Base-by-base conservation (phyloP, 2,888 invertebrate species). In the Globia sparganii region DNA sequence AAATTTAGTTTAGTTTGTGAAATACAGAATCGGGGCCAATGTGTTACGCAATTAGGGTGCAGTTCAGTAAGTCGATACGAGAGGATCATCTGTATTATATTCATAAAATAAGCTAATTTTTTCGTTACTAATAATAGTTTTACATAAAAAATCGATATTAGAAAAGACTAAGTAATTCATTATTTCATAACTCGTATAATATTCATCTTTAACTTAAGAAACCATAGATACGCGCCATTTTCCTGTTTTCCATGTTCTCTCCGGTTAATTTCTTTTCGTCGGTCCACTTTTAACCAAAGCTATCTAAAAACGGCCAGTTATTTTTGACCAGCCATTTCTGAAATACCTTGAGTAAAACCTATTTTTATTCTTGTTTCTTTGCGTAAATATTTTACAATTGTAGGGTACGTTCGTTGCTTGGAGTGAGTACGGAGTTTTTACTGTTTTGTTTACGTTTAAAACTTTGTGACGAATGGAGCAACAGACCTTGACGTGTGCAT, bases 381-480 rank as follows among this genome's bases (percentile, higher is more conserved):
- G 34, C 37, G 37, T 66, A 66, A 61, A 61, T 78, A 78, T 70
- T 80, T 78, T 61, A 78, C 65, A 18, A 80, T 65, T 65, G 37
- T 40, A 34, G 4, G 4, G 34, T 56, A 66, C 59, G 53, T 53
- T 40, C 56, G n/a, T 5, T 70, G 43, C 53, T 65, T 68, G 40
- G 78, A 69, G 58, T 25, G 34, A 68, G 40, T 65, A 46, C 59
- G 40, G 31, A 70, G 64, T 58, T 81, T 80, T 84, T 66, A 70
- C 81, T 81, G 68, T 34, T 80, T 74, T 84, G 69, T 80, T 81
- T 81, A 84, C 81, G 81, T 84, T 72, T 70, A 25, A 59, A 84
- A 80, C 67, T 66, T 84, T 43, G 65, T 70, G 61, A 84, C 75
- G 85, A 84, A 81, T 70, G 75, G 69, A 49, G 67, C 80, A 68